Evolutionary conservation across 2,888 invertebrate species (phyloP).

Genomic region (Caenorhabditis sp.): DNA sequence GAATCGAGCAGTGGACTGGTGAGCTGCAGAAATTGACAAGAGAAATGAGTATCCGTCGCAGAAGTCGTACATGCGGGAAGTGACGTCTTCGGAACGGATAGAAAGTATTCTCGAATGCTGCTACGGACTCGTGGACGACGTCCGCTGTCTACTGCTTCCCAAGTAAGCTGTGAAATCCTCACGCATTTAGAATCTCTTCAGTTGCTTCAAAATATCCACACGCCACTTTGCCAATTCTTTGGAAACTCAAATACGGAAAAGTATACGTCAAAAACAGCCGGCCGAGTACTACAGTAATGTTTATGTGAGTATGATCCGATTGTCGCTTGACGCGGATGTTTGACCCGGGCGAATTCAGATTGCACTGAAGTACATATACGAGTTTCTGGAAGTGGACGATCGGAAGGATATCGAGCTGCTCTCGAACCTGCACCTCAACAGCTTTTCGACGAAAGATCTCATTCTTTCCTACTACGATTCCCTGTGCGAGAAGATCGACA

Average conservation of each 20-base stretch:
- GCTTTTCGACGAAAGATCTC: slow-evolving; percentile 63
- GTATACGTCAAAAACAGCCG: slow-evolving; percentile 46
- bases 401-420: slow-evolving; percentile 45
- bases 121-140: slow-evolving; percentile 52
- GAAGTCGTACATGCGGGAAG: slow-evolving; percentile 62
- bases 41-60: neutral
- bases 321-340: too few species aligned
- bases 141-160: slow-evolving; percentile 56
- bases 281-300: slow-evolving; percentile 63
- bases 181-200: slow-evolving; percentile 5
- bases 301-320: slow-evolving; percentile 62
- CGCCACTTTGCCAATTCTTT: slow-evolving; percentile 24
- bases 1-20: slow-evolving; percentile 33
- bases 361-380: slow-evolving; percentile 51
- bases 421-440: slow-evolving; percentile 49
- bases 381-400: slow-evolving; percentile 52
- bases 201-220: slow-evolving; percentile 54
- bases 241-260: slow-evolving; percentile 47
- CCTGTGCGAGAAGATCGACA: slow-evolving; percentile 55
- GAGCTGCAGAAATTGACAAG: too few species aligned
- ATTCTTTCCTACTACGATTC: slow-evolving; percentile 60
- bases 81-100: slow-evolving; percentile 46
- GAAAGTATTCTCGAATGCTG: slow-evolving; percentile 56
- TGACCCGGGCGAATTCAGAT: too few species aligned
- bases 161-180: slow-evolving; percentile 11